Evolutionary conservation across 2,888 invertebrate species (phyloP).

Genomic region (Archips xylosteana): DNA sequence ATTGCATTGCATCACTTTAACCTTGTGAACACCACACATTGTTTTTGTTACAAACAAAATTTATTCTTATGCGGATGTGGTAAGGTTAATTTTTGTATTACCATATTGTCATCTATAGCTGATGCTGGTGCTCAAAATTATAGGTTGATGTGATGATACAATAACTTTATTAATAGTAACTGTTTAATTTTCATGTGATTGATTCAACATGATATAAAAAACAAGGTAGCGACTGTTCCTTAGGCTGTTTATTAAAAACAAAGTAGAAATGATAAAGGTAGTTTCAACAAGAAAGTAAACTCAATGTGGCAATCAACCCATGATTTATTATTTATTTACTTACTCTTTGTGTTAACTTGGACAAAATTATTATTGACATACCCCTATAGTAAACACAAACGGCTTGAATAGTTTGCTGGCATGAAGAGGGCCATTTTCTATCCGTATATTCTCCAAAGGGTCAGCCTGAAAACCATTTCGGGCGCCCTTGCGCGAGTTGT

Average conservation of each 20-base stretch:
- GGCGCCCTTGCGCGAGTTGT: constrained; percentile 54
- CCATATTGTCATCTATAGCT: no score
- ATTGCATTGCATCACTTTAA: background rate
- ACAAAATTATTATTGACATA: constrained; percentile 63
- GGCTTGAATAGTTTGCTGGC: constrained; percentile 85
- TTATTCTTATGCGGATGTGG: no score
- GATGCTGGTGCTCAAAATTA: no score
- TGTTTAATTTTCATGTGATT: constrained; percentile 9
- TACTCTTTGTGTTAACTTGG: no score
- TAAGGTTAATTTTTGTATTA: no score
- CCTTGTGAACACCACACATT: no score
- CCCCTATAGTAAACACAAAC: constrained; percentile 87
- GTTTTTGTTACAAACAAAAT: no score
- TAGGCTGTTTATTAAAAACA: background rate
- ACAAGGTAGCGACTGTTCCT: background rate
- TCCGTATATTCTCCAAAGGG: constrained; percentile 71
- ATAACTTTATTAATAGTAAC: constrained; percentile 11
- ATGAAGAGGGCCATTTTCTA: constrained; percentile 75
- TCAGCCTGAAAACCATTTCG: constrained; percentile 57
- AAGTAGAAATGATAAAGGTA: background rate
- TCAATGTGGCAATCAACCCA: no score
- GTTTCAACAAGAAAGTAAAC: background rate
- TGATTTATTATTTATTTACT: no score
- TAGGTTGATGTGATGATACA: no score
- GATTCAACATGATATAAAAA: background rate